These are phyloP conservation scores for Ylistrum balloti DNA, from an alignment of 1,140 invertebrate genomes.

Conservation along the genomic window DNA sequence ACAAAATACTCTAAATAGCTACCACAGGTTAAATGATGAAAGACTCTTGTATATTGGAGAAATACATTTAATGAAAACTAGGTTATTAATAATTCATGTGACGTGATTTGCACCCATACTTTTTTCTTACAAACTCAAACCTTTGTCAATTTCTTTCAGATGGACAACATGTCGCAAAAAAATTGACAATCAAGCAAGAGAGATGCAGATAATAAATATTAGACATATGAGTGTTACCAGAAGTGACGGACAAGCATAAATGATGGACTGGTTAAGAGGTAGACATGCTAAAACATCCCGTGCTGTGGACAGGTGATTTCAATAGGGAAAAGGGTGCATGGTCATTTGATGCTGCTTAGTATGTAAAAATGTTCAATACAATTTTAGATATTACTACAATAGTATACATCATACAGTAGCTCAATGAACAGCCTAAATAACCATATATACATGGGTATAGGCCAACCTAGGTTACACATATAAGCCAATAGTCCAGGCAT, in stretches of 20 bases:
- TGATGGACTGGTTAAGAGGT: constrained; percentile 33
- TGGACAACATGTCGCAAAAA: constrained; percentile 27
- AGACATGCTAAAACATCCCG: constrained; percentile 38
- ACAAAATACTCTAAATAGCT: constrained; percentile 35
- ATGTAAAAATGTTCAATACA: constrained; percentile 40
- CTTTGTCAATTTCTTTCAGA: constrained; percentile 34
- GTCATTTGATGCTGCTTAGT: constrained; percentile 38
- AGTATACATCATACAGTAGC: constrained; percentile 34
- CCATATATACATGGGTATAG: constrained; percentile 30
- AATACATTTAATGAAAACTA: constrained; percentile 9
- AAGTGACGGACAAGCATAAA: constrained; percentile 33
- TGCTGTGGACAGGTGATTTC: constrained; percentile 25
- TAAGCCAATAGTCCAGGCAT: constrained; percentile 37
- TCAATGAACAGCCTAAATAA: constrained; percentile 18
- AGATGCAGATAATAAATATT: constrained; percentile 40
- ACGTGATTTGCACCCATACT: constrained; percentile 15
- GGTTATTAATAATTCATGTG: constrained; percentile 15
- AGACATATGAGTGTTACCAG: constrained; percentile 33
- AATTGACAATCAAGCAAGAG: constrained; percentile 38
- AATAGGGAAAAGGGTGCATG: constrained; percentile 24
- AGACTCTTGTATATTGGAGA: constrained; percentile 31
- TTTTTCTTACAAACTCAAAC: constrained; percentile 1
- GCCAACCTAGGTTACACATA: constrained; percentile 37
- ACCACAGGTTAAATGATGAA: constrained; percentile 38
- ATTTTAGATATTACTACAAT: constrained; percentile 40